Evolutionary conservation across 2,797 vertebrate species (phyloP), one percentile per base, ranked within the genome.

Genomic region (Lophura swinhoii): DNA sequence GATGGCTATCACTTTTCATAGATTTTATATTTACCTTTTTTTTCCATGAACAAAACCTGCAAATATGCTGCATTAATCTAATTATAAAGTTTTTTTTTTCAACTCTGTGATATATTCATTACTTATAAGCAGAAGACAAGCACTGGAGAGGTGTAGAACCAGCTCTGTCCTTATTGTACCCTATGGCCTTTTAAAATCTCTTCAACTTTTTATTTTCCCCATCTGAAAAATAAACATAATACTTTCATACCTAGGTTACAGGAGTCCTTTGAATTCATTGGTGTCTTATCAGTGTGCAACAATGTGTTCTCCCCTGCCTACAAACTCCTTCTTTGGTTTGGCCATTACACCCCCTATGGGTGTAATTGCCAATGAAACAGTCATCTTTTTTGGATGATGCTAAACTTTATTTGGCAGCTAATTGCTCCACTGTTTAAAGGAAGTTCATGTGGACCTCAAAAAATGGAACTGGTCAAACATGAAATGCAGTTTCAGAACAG

Each of bases 181-280:
- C 28, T 60, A 14, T 11, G 14, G 43, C 23, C 43, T 76, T 12
- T 56, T 35, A 22, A 84, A 85, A 21, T 23, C 21, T 39, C 66
- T 87, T 79, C 31, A n/a, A n/a, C 24, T 79, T 91, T 76, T 56
- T n/a, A 17, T 31, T 48, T 91, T 70, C 28, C 67, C 35, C 39
- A 31, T 60, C n/a, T 93, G 87, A 63, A 95, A 93, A 92, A 73
- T 0, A 60, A 51, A 79, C 71, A 82, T 87, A 87, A 76, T 16
- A 51, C 46, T 93, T 94, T 87, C 64, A 21, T 68, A 9, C n/a
- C 53, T 49, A 60, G 24, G 43, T 37, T 68, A 24, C 35, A 71
- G 24, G 4, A 48, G 3, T 44, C 3, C 14, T 85, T 87, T 64
- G 24, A 84, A 88, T 83, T 77, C 82, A 64, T 33, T 68, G 17